Evolutionary conservation across 2,888 invertebrate genomes (phyloP).

Genomic region (Chelonus formosanus): DNA sequence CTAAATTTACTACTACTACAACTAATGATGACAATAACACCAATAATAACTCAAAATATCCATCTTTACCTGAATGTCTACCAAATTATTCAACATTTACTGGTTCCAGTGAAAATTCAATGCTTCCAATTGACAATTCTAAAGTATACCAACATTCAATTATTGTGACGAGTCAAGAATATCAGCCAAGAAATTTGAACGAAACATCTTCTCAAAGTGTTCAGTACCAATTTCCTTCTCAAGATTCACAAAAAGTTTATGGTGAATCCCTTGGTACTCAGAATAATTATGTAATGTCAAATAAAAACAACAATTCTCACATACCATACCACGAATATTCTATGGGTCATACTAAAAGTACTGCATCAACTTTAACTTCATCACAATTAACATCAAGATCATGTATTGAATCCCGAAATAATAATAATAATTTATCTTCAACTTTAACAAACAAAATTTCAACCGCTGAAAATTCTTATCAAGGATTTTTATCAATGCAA

Average conservation of each 20-base stretch:
- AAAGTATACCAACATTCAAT: conserved; percentile 21
- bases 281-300: conserved; percentile 34
- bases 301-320: conserved; percentile 33
- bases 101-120: conserved; percentile 19
- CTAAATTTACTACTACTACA: conserved; percentile 14
- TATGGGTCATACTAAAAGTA: conserved; percentile 23
- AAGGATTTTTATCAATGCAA: conserved; percentile 35
- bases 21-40: conserved; percentile 30
- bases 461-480: conserved; percentile 40
- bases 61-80: conserved; percentile 48
- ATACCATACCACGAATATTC: conserved; percentile 37
- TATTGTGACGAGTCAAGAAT: not conserved
- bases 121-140: conserved; percentile 20
- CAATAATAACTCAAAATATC: conserved; percentile 41
- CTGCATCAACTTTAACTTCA: conserved; percentile 26
- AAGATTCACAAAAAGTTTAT: conserved; percentile 37
- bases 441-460: conserved; percentile 40
- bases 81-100: conserved; percentile 47
- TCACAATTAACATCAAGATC: conserved; percentile 30
- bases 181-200: not conserved
- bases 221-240: not conserved
- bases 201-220: conserved; percentile 4
- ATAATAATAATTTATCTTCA: no score
- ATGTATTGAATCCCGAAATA: no score
- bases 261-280: conserved; percentile 31